A percentile compares a stretch with the other conserved stretches of the same genome.
Evolutionary conservation across 2,797 vertebrate genomes (phyloP).

Genomic region (Iguana delicatissima): DNA sequence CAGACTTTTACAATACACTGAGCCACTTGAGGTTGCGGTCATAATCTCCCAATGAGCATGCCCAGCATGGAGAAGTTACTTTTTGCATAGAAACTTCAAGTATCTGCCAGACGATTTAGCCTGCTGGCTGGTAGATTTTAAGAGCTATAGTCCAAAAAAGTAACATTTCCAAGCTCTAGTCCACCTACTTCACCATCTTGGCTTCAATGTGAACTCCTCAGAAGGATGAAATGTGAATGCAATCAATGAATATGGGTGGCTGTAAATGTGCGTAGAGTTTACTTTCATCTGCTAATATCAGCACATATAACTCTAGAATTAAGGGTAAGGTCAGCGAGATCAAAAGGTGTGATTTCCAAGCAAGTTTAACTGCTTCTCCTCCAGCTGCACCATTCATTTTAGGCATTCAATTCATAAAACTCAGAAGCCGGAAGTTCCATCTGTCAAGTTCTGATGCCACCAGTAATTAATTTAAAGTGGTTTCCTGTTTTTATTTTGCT

Average conservation of each 20-base stretch:
- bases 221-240: background rate
- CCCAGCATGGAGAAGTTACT: no score
- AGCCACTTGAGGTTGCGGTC: no score
- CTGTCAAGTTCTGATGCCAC: no score
- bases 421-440: background rate
- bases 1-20: no score
- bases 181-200: background rate
- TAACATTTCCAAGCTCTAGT: background rate
- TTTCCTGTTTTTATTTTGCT: background rate
- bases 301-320: background rate
- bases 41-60: no score
- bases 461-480: background rate
- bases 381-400: background rate
- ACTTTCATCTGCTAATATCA: background rate
- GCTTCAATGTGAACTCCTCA: background rate
- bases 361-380: background rate
- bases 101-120: no score
- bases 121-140: no score
- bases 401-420: background rate
- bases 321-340: background rate
- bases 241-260: background rate
- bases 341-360: background rate
- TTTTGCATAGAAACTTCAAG: no score
- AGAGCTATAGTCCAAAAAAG: no score
- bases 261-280: background rate